Base-by-base conservation (phyloP, 2,113 vertebrate genomes). In the Bubalus kerabau region DNA sequence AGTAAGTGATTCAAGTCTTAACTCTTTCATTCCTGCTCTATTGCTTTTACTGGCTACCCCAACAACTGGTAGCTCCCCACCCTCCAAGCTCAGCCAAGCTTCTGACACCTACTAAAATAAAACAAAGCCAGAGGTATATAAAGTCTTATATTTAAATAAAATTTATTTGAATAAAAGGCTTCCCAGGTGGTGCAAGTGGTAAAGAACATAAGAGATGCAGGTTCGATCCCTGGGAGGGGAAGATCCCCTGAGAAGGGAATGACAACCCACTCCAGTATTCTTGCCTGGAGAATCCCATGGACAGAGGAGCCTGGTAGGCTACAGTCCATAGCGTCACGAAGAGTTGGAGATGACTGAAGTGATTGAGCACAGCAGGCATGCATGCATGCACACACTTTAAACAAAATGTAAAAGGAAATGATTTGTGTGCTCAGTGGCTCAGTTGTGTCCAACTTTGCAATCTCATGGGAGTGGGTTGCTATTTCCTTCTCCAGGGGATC, bases 351-450 rank as follows among this genome's bases (percentile, higher is more conserved):
- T 3, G n/a, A 36, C n/a, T 40, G 19, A 36, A 36, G 67, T 0
- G 0, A 40, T 5, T n/a, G 16, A 71, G 67, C 19, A 23, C 5
- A 12, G 19, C n/a, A 40, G 67, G 0, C n/a, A 23, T 71, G 2
- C n/a, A 71, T 1, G 19, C 19, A 71, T 1, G 19, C 19, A 71
- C n/a, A 71, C 19, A 23, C 19, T 40, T 40, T 71, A 71, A 71
- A 40, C 67, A 71, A 40, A 71, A 71, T 23, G 2, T 23, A 36
- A 71, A 71, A 71, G n/a, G n/a, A 40, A 40, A 71, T 40, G 19
- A 71, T 6, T 71, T 40, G 67, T 0, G 0, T 40, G 19, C n/a
- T 40, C 67, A 71, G n/a, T 2, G 19, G n/a, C n/a, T 71, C 67
- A 71, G n/a, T 71, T 71, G 67, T 71, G n/a, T 40, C n/a, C 67